These are phyloP conservation scores for Cygnus buccinator DNA, from an alignment of 2,113 vertebrate genomes.

Conservation along the genomic window DNA sequence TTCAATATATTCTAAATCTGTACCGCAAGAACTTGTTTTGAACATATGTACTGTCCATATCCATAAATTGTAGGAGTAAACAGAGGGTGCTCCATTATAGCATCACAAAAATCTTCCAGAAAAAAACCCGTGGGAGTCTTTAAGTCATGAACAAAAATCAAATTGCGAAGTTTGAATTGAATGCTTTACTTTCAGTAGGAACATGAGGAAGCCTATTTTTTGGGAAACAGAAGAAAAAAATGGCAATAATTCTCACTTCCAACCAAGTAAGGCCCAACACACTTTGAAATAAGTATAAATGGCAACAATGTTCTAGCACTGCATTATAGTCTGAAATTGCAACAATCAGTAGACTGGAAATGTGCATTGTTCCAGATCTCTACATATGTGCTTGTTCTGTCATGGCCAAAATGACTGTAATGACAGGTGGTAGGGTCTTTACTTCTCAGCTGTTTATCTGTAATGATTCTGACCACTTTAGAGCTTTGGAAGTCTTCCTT, in stretches of 20 bases:
- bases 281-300: neutral
- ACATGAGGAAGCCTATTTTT: neutral
- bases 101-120: neutral
- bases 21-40: neutral
- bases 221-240: neutral
- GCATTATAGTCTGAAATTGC: neutral
- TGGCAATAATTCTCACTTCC: neutral
- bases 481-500: neutral
- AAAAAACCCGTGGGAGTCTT: neutral
- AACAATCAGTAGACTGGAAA: neutral
- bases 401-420: neutral
- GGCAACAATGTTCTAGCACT: neutral
- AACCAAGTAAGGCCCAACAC: neutral
- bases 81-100: neutral
- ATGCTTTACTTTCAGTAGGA: neutral
- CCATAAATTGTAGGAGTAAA: neutral
- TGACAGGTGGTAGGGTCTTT: neutral
- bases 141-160: neutral
- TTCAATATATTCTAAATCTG: neutral
- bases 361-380: neutral
- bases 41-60: neutral
- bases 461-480: neutral
- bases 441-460: neutral
- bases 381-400: neutral
- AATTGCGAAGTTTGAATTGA: neutral